These are phyloP conservation scores for Grammomys dolichurus DNA, from an alignment of 2,113 vertebrate species.

Conservation along the genomic window DNA sequence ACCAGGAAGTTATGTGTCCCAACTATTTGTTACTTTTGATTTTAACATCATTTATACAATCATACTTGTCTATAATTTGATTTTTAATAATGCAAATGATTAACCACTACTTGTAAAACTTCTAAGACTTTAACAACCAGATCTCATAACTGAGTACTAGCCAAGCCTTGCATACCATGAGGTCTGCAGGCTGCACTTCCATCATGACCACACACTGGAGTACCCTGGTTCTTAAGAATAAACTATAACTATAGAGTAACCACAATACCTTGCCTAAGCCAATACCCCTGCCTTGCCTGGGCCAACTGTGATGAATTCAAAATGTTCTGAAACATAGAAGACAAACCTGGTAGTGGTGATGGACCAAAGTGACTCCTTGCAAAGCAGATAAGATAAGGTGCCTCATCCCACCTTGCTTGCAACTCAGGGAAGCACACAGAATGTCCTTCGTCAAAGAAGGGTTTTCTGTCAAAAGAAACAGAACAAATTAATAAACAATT, in stretches of 20 bases:
- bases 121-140: background rate
- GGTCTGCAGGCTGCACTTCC: too few species aligned
- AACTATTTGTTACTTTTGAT: background rate
- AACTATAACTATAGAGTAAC: background rate
- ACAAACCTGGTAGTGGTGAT: conserved; percentile 83
- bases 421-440: conserved; percentile 72
- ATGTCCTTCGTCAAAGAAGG: conserved; percentile 54
- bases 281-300: background rate
- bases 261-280: background rate
- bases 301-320: fast-evolving
- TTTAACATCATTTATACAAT: background rate
- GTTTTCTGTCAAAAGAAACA: conserved; percentile 79
- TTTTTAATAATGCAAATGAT: background rate
- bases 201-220: background rate
- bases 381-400: conserved; percentile 65
- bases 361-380: conserved; percentile 68
- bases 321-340: background rate
- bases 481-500: background rate
- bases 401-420: conserved; percentile 3
- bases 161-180: background rate
- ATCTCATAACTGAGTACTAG: background rate
- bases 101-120: background rate
- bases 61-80: background rate
- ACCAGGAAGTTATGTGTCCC: background rate
- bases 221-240: background rate